Base-by-base conservation (phyloP, 2,888 invertebrate genomes). In the Petrolisthes cinctipes region DNA sequence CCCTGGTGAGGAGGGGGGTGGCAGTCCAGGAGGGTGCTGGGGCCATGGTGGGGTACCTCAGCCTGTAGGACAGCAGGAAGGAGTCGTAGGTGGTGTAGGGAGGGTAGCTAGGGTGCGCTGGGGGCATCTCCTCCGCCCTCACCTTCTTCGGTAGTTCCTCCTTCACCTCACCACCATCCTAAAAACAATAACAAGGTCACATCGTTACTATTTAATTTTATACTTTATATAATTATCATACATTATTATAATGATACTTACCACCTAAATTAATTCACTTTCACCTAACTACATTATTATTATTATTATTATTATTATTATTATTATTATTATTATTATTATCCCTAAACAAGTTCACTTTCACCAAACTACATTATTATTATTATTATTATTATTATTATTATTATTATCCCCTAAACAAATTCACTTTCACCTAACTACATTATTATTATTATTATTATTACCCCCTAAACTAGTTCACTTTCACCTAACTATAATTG, bases 91-190 rank as follows among this genome's bases (percentile, higher is more conserved):
- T 57, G 66, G 78, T 57, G 81, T 61, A 84, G 54, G 82, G 61
- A n/a, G 9, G 53, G 53, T 51, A 14, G 37, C 75, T 2, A 9
- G 1, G 37, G 20, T 51, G n/a, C 2, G 54, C 61, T 17, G 85
- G 6, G 20, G 76, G 78, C 57, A 82, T 54, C 75, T 88, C 88
- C 68, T 88, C 88, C 78, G 80, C 88, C n/a, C 88, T 75, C 14
- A 88, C 88, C 85, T 88, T 88, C 85, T 88, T 88, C 37, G 85
- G 85, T 37, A 88, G 71, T 6, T 88, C 88, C 17, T 88, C 88
- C n/a, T 88, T 88, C 7, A 85, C 85, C 75, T 88, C 88, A 68
- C 85, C 85, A 68, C 88, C 85, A 79, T 88, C 88, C 88, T 86
- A 83, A 11, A 57, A 37, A 37, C 37, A 37, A 37, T 2, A 37